Conservation (phyloP, 1,140 invertebrate genomes). For the Euwallacea fornicatus region DNA sequence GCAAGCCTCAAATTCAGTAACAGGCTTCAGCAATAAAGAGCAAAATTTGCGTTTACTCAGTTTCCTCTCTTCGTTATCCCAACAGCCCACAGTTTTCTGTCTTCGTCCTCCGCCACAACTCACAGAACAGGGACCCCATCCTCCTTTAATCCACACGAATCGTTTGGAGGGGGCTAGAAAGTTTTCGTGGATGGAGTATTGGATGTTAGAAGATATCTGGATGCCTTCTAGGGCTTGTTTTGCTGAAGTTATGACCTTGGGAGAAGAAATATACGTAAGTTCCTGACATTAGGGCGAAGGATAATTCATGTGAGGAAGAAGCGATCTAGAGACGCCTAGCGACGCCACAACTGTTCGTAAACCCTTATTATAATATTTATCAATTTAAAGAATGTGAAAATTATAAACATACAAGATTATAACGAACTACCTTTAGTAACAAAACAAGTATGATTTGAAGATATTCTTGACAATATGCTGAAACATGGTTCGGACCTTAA, state of each 20-base stretch:
- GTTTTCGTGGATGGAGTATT: conserved; percentile 51
- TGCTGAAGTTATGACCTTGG: conserved; percentile 35
- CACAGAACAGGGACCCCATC: conserved; percentile 60
- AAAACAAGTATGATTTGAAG: no score
- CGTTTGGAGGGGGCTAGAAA: conserved; percentile 50
- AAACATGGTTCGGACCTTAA: neutral
- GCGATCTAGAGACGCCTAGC: no score
- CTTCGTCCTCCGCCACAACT: conserved; percentile 60
- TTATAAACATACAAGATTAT: no score
- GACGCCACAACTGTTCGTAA: no score
- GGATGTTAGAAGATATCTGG: conserved; percentile 47
- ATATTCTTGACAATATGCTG: neutral
- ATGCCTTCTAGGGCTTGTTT: conserved; percentile 42
- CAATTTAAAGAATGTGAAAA: no score
- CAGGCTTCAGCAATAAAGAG: conserved; percentile 54
- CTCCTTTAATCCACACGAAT: conserved; percentile 59
- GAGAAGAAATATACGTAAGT: conserved; percentile 1
- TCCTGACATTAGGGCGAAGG: neutral
- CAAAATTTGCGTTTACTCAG: conserved; percentile 58
- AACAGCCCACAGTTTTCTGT: conserved; percentile 57
- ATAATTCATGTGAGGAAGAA: no score
- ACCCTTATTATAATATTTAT: no score
- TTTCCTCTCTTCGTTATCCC: conserved; percentile 55
- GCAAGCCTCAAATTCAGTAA: conserved; percentile 54
- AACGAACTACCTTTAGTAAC: no score